Base-by-base conservation (phyloP, 2,113 vertebrate genomes). In the Trematomus loennbergii region DNA sequence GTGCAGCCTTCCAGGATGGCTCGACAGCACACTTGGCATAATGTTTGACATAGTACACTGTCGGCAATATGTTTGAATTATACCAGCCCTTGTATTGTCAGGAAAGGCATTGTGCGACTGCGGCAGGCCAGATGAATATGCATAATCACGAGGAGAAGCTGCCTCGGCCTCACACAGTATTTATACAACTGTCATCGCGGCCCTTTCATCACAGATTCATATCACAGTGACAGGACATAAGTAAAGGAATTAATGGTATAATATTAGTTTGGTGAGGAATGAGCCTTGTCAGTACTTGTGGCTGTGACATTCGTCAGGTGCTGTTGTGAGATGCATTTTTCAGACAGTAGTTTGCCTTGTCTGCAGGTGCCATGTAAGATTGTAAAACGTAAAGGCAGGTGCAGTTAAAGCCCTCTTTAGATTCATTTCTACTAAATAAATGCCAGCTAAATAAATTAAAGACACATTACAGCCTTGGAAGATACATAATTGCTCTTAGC, bases 61-160 rank as follows among this genome's bases (percentile, higher is more conserved):
- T 66, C 60, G 46, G 82, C 85, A 84, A 83, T 91, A 87, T 84
- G 79, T 88, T 83, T 89, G 85, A 91, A 91, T 91, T 86, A 91
- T 69, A 69, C 81, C 75, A 82, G 82, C 61, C 78, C 75, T 65
- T 54, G 79, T 85, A 73, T 80, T 90, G 87, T 90, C 71, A 62
- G 79, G 70, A 63, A 82, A 82, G 66, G 64, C 71, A 75, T 76
- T 76, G 81, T 86, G 80, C 22, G 53, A 75, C 76, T 60, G 72
- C 49, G 17, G 67, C 78, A 48, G 83, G 66, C 63, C 58, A 74
- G 76, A 84, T 89, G 83, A 92, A 92, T 90, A 88, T 89, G 86
- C 82, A 88, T 89, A 79, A 90, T 83, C 79, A 78, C 11, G 46
- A 63, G 77, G 75, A 73, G 82, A 86, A 72, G 83, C 73, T 43